A percentile compares a stretch with the other conserved stretches of the same genome.
These are phyloP conservation scores for Ornithoptera priamus DNA, from an alignment of 2,888 invertebrate genomes.

Conservation along the genomic window DNA sequence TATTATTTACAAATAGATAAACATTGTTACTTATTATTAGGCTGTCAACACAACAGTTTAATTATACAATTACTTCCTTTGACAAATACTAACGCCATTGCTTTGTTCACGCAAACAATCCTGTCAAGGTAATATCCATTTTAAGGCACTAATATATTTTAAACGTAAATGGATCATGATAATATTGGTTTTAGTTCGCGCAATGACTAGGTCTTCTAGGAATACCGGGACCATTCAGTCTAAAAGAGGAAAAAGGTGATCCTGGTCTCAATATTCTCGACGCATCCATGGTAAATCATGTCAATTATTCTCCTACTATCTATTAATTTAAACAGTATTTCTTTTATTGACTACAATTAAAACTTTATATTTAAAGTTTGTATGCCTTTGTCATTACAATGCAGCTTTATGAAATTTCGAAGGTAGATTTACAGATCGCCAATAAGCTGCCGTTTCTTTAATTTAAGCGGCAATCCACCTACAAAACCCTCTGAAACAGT, in stretches of 20 bases:
- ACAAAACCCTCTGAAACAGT: conserved; percentile 59
- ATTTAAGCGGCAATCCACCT: conserved; percentile 55
- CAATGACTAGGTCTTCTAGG: conserved; percentile 85
- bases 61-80: neutral
- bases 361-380: neutral
- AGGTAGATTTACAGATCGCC: neutral
- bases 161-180: neutral
- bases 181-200: conserved; percentile 81
- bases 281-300: conserved; percentile 58
- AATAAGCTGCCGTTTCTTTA: conserved; percentile 42
- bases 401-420: neutral
- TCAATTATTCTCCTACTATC: neutral
- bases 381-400: neutral
- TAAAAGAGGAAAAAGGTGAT: conserved; percentile 88
- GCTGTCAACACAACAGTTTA: neutral
- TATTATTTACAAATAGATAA: too few relatives aligned
- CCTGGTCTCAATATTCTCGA: conserved; percentile 69
- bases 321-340: neutral
- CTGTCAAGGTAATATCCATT: conserved; percentile 15
- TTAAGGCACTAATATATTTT: neutral
- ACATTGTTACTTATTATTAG: neutral
- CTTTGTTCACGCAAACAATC: conserved; percentile 14
- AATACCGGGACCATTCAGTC: conserved; percentile 81
- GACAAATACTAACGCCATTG: neutral
- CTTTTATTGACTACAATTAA: neutral